These are phyloP conservation scores for Knipowitschia caucasica DNA, from an alignment of 2,797 vertebrate species.

Conservation along the genomic window DNA sequence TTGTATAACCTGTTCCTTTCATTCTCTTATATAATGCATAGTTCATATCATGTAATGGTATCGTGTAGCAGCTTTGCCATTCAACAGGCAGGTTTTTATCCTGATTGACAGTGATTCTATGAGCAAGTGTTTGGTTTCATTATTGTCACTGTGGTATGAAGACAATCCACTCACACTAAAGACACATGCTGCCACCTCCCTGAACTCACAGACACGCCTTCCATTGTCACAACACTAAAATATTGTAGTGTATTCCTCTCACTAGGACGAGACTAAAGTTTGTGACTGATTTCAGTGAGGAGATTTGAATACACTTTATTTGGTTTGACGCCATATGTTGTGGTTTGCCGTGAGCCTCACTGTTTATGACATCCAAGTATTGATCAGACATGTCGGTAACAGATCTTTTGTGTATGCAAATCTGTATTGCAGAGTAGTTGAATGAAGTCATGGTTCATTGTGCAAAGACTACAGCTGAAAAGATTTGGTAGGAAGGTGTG, in stretches of 20 bases:
- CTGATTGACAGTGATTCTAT: conserved; percentile 1
- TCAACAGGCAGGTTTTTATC: conserved; percentile 20
- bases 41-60: conserved; percentile 10
- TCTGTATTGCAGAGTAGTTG: background rate
- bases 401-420: no score
- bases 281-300: background rate
- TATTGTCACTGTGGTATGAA: conserved; percentile 8
- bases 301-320: background rate
- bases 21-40: conserved; percentile 27
- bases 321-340: background rate
- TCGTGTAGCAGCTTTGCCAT: conserved; percentile 23
- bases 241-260: conserved; percentile 25
- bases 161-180: conserved; percentile 24
- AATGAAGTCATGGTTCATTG: background rate
- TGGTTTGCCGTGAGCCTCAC: background rate
- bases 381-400: background rate
- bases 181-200: conserved; percentile 22
- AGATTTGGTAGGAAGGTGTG: conserved; percentile 33
- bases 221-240: conserved; percentile 17
- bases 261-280: conserved; percentile 14
- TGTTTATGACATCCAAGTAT: background rate
- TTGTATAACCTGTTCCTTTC: conserved; percentile 22
- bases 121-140: background rate
- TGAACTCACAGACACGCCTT: conserved; percentile 32
- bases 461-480: conserved; percentile 16